Evolutionary conservation across 2,888 invertebrate species (phyloP).

Genomic region (Eilema sororculum): DNA sequence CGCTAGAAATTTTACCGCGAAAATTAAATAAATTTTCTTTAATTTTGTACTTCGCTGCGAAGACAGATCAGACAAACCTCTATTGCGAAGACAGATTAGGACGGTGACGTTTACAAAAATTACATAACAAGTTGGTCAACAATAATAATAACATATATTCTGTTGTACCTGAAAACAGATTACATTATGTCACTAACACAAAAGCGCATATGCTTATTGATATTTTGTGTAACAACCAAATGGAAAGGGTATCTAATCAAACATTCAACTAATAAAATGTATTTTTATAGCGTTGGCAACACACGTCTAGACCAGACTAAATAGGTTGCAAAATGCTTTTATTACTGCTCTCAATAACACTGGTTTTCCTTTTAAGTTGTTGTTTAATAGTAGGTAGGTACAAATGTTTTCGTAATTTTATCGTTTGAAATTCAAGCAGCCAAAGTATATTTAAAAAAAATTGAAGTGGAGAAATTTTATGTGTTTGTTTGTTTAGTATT

Average conservation of each 20-base stretch:
- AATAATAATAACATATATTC: background rate
- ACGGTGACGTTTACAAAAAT: background rate
- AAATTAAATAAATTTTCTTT: too few relatives aligned
- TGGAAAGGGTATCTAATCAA: conserved; percentile 48
- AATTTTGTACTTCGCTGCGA: background rate
- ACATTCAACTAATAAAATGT: conserved; percentile 37
- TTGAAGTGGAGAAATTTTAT: too few relatives aligned
- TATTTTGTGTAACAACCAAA: conserved; percentile 34
- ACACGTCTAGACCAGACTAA: conserved; percentile 22
- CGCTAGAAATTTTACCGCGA: too few relatives aligned
- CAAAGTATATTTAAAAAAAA: background rate
- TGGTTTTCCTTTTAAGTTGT: background rate
- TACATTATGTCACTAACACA: conserved; percentile 1
- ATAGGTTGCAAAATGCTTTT: background rate
- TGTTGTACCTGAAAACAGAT: background rate
- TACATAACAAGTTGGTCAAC: background rate
- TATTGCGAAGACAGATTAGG: background rate
- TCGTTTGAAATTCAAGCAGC: background rate
- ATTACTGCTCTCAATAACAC: background rate
- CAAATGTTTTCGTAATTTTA: background rate
- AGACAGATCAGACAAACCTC: too few relatives aligned
- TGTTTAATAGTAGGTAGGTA: background rate
- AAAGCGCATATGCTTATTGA: conserved; percentile 2
- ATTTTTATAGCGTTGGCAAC: conserved; percentile 33
- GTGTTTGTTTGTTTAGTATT: too few relatives aligned